phyloP scores from a whole-genome alignment of 2,113 vertebrate species.

The Gadus chalcogrammus region DNA sequence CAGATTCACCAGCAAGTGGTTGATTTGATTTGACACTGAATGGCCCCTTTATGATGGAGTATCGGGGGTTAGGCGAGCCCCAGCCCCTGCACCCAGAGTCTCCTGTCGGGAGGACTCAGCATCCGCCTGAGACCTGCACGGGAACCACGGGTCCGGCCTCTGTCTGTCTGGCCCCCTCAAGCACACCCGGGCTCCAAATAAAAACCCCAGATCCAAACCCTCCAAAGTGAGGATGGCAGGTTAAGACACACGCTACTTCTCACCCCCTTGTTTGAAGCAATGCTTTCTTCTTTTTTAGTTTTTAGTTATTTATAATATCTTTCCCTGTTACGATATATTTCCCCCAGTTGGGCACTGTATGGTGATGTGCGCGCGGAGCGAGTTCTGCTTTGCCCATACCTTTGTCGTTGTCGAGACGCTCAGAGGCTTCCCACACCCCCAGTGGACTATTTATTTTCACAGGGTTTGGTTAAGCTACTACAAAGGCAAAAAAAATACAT shows the following conservation, averaged over 20 bases:
- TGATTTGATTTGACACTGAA: not conserved
- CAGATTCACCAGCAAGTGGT: too few species aligned
- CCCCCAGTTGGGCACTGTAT: not conserved
- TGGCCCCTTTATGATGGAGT: slow-evolving; percentile 44
- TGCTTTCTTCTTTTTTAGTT: slow-evolving; percentile 19
- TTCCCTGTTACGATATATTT: slow-evolving; percentile 18
- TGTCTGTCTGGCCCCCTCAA: slow-evolving; percentile 51
- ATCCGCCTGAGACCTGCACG: slow-evolving; percentile 62
- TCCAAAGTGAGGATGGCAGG: slow-evolving; percentile 27
- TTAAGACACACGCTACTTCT: slow-evolving; percentile 19
- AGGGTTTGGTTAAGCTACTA: too few species aligned
- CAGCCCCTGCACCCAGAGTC: slow-evolving; percentile 43
- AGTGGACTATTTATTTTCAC: too few species aligned
- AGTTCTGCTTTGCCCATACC: too few species aligned
- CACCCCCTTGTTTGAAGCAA: slow-evolving; percentile 36
- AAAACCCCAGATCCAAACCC: slow-evolving; percentile 53
- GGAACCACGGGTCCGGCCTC: slow-evolving; percentile 65
- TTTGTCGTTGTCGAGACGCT: too few species aligned
- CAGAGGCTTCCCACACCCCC: too few species aligned
- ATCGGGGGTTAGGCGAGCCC: slow-evolving; percentile 40
- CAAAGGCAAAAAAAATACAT: too few species aligned
- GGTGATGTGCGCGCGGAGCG: too few species aligned
- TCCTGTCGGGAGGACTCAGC: slow-evolving; percentile 60
- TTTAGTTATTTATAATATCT: slow-evolving; percentile 30
- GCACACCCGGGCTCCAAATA: slow-evolving; percentile 53